These are phyloP conservation scores for Accipiter cooperii DNA, from an alignment of 2,113 vertebrate species.

Conservation along the genomic window DNA sequence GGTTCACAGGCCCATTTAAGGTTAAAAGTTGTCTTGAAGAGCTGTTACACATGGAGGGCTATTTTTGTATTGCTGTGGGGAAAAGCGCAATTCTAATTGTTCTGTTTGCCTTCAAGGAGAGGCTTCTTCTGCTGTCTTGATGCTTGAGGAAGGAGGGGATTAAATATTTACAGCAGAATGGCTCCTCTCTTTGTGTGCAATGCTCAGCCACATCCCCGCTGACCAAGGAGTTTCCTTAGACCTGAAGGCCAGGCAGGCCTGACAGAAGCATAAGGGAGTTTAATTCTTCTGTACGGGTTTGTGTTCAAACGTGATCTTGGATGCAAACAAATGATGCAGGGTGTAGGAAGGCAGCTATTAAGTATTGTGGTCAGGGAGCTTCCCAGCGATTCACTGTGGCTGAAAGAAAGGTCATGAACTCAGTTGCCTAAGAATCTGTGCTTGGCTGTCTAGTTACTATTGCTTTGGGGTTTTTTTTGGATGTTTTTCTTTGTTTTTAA, in stretches of 20 bases:
- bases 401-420: background rate
- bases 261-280: background rate
- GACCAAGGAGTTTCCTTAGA: background rate
- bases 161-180: background rate
- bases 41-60: background rate
- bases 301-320: background rate
- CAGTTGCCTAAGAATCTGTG: background rate
- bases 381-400: background rate
- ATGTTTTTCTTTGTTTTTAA: background rate
- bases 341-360: background rate
- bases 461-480: accelerated
- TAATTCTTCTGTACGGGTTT: background rate
- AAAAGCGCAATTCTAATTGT: background rate
- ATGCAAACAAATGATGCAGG: background rate
- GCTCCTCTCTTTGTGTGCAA: background rate
- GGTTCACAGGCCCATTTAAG: background rate
- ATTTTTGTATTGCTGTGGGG: background rate
- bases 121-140: background rate
- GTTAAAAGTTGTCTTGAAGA: background rate
- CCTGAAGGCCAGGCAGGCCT: background rate
- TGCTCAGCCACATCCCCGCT: background rate
- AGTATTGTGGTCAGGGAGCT: background rate
- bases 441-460: background rate
- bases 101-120: background rate
- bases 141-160: background rate